These are phyloP conservation scores for Circaetus gallicus DNA, from an alignment of 2,113 vertebrate genomes.

Conservation along the genomic window DNA sequence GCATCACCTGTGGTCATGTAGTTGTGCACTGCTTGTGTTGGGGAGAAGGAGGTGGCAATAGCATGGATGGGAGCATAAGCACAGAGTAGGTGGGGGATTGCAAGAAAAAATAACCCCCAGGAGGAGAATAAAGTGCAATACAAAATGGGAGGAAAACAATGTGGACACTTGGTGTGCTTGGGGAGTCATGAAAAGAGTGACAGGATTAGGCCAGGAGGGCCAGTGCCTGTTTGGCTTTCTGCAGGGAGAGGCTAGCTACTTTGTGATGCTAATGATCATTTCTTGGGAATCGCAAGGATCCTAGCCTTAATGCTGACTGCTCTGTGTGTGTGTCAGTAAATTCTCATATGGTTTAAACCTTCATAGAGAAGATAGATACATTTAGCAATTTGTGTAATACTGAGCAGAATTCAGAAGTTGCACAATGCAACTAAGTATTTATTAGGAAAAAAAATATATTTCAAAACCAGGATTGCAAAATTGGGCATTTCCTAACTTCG, in stretches of 20 bases:
- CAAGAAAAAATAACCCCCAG: not conserved
- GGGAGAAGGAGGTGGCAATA: not conserved
- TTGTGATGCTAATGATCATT: rapidly evolving
- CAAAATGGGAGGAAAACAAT: not conserved
- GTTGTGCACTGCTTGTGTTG: not conserved
- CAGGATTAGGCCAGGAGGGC: not conserved
- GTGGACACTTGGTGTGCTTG: not conserved
- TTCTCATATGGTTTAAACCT: not conserved
- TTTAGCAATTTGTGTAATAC: not conserved
- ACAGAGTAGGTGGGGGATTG: not conserved
- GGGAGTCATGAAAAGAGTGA: not conserved
- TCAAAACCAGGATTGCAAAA: not conserved
- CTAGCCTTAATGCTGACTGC: not conserved
- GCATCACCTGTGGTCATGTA: not conserved
- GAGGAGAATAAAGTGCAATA: not conserved
- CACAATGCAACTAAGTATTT: not conserved
- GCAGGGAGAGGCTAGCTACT: not conserved
- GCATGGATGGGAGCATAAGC: rapidly evolving
- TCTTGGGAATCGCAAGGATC: not conserved
- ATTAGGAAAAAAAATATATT: not conserved
- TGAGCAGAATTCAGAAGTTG: not conserved
- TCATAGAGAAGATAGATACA: not conserved
- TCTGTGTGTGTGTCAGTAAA: not conserved
- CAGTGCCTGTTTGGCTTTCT: not conserved
- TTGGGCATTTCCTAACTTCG: not conserved